Base-by-base conservation (phyloP, 35 echinoderm and acorn worm species). In the Heliocidaris erythrogramma region DNA sequence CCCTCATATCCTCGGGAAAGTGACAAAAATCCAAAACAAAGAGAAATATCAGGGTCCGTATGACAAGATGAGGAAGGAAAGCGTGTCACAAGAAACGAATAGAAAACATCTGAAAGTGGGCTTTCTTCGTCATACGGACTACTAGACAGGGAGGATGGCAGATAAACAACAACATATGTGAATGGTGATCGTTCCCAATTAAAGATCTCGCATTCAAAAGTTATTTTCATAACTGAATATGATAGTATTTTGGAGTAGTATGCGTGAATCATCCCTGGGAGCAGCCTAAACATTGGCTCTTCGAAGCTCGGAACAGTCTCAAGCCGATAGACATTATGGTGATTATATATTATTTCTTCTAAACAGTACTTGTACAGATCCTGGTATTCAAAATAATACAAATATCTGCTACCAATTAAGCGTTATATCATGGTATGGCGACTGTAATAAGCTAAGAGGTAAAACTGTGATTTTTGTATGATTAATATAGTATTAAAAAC, bases 61-160 rank as follows among this genome's bases (percentile, higher is more conserved):
- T 89, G 87, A 89, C 87, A 89, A 89, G 47, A 89, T 47, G 31
- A 42, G 87, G 87, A 89, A 89, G 87, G 87, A 89, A 89, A 89
- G 31, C 47, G 87, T 89, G 87, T 89, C 87, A 89, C 29, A 89
- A 9, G 65, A 32, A 16, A 32, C 12, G 87, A 89, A 89, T 89
- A 18, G 87, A 48, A 48, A 89, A 89, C 87, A 89, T 47, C 29
- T 89, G 87, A 18, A 89, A 48, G 47, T 47, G 47, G 65, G 65
- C 27, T 78, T 78, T 27, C 17, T n/a, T 42, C 65, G 21, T 78
- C 65, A 89, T 47, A 47, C 32, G 87, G 87, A 30, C 32, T 5
- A 13, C 31, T 48, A 89, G 87, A 89, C 87, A 89, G 47, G 47
- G 87, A 89, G 87, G 87, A 89, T 48, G 87, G 87, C 12, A 14